These are phyloP conservation scores for Sclerurus mexicanus DNA, from an alignment of 2,113 vertebrate genomes.

Conservation along the genomic window DNA sequence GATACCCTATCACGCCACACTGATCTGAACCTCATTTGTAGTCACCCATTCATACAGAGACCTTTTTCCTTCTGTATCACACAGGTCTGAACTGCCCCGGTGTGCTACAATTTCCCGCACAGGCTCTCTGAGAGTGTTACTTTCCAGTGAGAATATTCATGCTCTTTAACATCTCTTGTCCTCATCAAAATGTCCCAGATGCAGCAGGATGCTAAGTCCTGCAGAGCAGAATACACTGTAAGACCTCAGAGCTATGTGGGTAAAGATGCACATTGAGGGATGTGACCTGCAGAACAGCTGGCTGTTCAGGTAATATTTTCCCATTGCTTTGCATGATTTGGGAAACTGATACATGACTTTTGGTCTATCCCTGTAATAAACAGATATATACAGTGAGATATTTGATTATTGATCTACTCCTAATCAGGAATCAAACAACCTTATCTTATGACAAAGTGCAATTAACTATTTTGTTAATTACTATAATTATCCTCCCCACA, in stretches of 20 bases:
- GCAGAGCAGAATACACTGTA: not conserved
- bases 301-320: not conserved
- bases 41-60: not conserved
- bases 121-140: not conserved
- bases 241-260: not conserved
- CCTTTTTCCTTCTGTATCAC: not conserved
- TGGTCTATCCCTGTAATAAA: slow-evolving; percentile 14
- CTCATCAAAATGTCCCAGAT: not conserved
- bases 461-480: slow-evolving; percentile 78
- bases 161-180: not conserved
- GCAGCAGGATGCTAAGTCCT: not conserved
- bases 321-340: not conserved
- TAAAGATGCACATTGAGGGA: not conserved
- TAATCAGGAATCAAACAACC: slow-evolving; percentile 72
- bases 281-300: not conserved
- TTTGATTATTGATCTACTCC: slow-evolving; percentile 66
- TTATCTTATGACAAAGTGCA: slow-evolving; percentile 71
- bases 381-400: slow-evolving; percentile 26
- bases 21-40: not conserved
- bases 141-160: not conserved
- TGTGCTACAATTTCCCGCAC: not conserved
- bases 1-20: not conserved
- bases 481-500: slow-evolving; percentile 67
- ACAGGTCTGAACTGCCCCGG: not conserved
- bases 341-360: not conserved